A percentile compares a stretch with the other conserved stretches of the same genome.
Evolutionary conservation across 1,140 invertebrate genomes (phyloP).

Genomic region (Propsilocerus akamusi): DNA sequence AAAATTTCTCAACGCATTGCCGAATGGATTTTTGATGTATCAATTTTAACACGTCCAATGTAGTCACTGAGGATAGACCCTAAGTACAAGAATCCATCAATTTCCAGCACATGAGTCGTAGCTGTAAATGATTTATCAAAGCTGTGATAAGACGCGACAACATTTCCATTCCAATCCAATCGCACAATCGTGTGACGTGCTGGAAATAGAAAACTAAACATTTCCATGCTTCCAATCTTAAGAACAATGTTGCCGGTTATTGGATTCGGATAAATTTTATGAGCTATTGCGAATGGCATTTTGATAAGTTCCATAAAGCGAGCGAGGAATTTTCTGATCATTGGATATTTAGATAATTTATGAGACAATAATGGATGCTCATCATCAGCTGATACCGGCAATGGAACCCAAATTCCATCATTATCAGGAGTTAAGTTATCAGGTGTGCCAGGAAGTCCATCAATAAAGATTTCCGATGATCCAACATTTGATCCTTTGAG

Average conservation of each 20-base stretch:
- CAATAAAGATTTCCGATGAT: constrained; percentile 49
- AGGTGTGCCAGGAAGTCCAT: constrained; percentile 60
- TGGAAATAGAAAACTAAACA: constrained; percentile 14
- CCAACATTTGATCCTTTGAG: constrained; percentile 54
- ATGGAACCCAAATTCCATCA: constrained; percentile 44
- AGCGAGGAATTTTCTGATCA: constrained; percentile 36
- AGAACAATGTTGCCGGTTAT: constrained; percentile 29
- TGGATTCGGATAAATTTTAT: constrained; percentile 35
- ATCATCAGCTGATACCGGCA: constrained; percentile 30
- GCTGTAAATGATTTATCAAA: constrained; percentile 25
- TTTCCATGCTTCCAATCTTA: constrained; percentile 30
- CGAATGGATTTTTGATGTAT: too few relatives aligned
- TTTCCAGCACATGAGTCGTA: constrained; percentile 17
- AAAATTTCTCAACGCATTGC: too few relatives aligned
- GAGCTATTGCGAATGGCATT: constrained; percentile 32
- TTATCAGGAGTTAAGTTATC: constrained; percentile 55
- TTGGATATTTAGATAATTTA: constrained; percentile 31
- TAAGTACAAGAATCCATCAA: background rate
- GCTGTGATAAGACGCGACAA: constrained; percentile 37
- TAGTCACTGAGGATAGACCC: background rate
- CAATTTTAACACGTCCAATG: background rate
- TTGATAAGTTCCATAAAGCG: constrained; percentile 33
- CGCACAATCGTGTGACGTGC: constrained; percentile 31
- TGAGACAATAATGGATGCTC: constrained; percentile 28
- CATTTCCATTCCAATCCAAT: constrained; percentile 42